These are phyloP conservation scores for Andrena haemorrhoa DNA, from an alignment of 2,888 invertebrate species.

Conservation along the genomic window DNA sequence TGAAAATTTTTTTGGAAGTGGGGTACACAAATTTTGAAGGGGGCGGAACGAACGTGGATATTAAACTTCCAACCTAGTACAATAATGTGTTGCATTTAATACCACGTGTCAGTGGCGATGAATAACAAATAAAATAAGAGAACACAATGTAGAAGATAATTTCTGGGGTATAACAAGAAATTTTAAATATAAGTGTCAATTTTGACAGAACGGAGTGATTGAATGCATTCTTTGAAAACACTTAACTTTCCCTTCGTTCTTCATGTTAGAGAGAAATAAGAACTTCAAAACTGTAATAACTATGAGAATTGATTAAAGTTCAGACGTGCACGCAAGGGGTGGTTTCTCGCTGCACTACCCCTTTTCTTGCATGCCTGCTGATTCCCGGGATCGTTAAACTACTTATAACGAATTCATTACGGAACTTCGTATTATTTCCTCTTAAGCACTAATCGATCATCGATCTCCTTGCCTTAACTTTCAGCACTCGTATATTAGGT, in stretches of 20 bases:
- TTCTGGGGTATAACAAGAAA: too few relatives aligned
- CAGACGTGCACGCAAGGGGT: conserved; percentile 41
- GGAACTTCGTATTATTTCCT: conserved; percentile 28
- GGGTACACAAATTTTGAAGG: not conserved
- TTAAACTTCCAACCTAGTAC: not conserved
- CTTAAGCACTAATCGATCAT: not conserved
- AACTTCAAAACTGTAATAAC: conserved; percentile 47
- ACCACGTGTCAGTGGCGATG: too few relatives aligned
- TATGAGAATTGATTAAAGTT: conserved; percentile 61
- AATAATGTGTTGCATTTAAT: not conserved
- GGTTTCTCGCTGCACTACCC: conserved; percentile 18
- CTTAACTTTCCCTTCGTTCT: conserved; percentile 20
- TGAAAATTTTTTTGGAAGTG: not conserved
- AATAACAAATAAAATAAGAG: too few relatives aligned
- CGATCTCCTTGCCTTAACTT: not conserved
- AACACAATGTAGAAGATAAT: too few relatives aligned
- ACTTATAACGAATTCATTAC: conserved; percentile 36
- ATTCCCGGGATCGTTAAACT: conserved; percentile 36
- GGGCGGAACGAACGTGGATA: not conserved
- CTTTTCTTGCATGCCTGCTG: conserved; percentile 25
- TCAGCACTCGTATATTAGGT: not conserved
- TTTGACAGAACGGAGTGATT: not conserved
- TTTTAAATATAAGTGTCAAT: too few relatives aligned
- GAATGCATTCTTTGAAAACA: not conserved
- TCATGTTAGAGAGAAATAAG: conserved; percentile 16